Percentiles rank a stretch among this genome's conserved stretches.
Conservation (phyloP, 2,888 invertebrate species). For the Drosophila subsilvestris region DNA sequence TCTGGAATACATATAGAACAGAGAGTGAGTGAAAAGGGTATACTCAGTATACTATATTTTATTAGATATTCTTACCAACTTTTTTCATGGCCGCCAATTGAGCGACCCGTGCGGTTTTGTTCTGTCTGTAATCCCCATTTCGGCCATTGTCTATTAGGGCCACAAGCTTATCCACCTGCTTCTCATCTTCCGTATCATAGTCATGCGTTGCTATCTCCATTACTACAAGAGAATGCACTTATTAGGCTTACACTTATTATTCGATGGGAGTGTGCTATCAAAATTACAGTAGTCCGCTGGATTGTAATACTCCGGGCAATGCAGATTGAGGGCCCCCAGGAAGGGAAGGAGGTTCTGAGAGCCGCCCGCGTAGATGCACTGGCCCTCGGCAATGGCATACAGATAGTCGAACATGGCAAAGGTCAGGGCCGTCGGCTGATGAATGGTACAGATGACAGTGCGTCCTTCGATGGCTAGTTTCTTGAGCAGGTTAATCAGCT, state of each 20-base stretch:
- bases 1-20: constrained; percentile 74
- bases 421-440: constrained; percentile 94
- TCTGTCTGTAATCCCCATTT: constrained; percentile 85
- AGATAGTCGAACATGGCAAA: constrained; percentile 95
- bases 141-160: constrained; percentile 87
- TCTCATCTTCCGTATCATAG: constrained; percentile 86
- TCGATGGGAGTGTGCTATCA: not conserved
- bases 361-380: constrained; percentile 92
- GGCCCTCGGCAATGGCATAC: constrained; percentile 92
- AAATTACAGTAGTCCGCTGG: constrained; percentile 94
- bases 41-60: rapidly evolving
- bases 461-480: constrained; percentile 92
- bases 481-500: constrained; percentile 91
- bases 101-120: constrained; percentile 77
- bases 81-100: constrained; percentile 82
- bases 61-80: constrained; percentile 81
- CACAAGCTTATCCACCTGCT: constrained; percentile 84
- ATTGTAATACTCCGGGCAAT: constrained; percentile 95
- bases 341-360: constrained; percentile 91
- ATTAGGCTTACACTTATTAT: not conserved
- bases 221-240: constrained; percentile 84
- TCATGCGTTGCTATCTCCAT: constrained; percentile 93
- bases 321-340: constrained; percentile 88
- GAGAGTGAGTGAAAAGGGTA: rapidly evolving
- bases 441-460: constrained; percentile 94